Evolutionary conservation across 1,140 invertebrate species (phyloP), one percentile per base, ranked within the genome.

Genomic region (Conus betulinus): DNA sequence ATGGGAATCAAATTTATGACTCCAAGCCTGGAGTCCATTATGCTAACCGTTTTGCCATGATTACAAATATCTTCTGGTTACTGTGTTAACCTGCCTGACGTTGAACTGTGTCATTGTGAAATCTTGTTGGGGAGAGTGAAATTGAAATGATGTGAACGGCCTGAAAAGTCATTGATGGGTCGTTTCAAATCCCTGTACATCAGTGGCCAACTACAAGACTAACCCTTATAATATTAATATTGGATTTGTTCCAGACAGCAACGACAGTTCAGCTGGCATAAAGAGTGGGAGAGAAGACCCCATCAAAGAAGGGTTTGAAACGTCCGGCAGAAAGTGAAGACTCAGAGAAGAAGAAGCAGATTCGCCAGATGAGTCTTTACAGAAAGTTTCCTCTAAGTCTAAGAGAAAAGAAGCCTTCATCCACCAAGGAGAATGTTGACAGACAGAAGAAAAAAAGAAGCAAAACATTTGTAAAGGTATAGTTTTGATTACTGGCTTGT

Each of bases 381-480:
- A 67, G 60, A 39, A 67, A 86, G 27, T 10, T 53, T 5, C 20
- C 39, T 8, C n/a, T 60, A 15, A 60, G 84, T n/a, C 25, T 7
- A 71, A 71, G 63, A 86, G 27, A 25, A 25, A 86, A 27, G n/a
- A 86, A 63, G n/a, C 60, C 39, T 23, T 25, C 39, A 13, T 17
- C 39, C 0, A 86, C 39, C 6, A 67, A 86, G 60, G 52, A 86
- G 84, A 67, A 86, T 13, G 52, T 17, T 60, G 52, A 52, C 25
- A 86, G 71, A n/a, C 74, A 86, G 84, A 86, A 86, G 84, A 86
- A 86, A 60, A 86, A 86, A 60, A 86, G 71, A 71, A 86, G 71
- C 8, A 60, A 60, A 60, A 86, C 60, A 1, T 52, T 82, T 55
- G 23, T 27, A 51, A 82, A 17, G 39, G 53, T 60, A 84, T 13